Evolutionary conservation across 2,888 invertebrate genomes (phyloP).

Genomic region (Mimachlamys varia): DNA sequence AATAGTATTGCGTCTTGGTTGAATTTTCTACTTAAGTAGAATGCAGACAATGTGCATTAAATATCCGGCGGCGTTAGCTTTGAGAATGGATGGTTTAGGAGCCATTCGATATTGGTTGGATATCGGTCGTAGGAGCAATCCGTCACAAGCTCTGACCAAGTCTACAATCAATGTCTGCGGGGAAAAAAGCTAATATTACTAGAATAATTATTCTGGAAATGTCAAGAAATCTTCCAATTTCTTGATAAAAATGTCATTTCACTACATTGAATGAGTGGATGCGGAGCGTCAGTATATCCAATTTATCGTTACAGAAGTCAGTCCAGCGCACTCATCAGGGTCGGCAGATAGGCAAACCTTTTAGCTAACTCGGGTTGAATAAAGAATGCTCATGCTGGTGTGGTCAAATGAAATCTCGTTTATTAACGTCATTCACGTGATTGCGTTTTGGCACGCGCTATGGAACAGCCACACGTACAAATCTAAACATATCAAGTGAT

Average conservation of each 20-base stretch:
- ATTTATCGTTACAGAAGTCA: neutral
- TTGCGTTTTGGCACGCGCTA: constrained; percentile 29
- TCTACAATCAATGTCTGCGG: neutral
- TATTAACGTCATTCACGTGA: constrained; percentile 36
- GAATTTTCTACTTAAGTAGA: constrained; percentile 9
- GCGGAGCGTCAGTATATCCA: constrained; percentile 3
- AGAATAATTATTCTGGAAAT: constrained; percentile 25
- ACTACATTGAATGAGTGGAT: neutral
- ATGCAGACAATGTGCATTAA: constrained; percentile 7
- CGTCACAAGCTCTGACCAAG: neutral
- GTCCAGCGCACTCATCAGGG: neutral
- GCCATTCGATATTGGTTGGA: neutral
- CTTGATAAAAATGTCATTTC: constrained; percentile 30
- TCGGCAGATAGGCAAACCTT: constrained; percentile 10
- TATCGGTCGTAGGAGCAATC: neutral
- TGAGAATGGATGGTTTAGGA: neutral
- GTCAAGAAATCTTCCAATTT: constrained; percentile 23
- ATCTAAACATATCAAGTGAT: constrained; percentile 21
- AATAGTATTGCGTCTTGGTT: neutral
- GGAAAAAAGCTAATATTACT: neutral
- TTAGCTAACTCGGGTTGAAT: constrained; percentile 8
- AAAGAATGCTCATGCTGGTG: constrained; percentile 29
- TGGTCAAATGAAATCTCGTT: constrained; percentile 34
- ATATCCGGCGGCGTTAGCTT: neutral
- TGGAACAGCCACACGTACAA: constrained; percentile 17